Base-by-base conservation (phyloP, 2,797 vertebrate species). In the Cephalopachus bancanus region DNA sequence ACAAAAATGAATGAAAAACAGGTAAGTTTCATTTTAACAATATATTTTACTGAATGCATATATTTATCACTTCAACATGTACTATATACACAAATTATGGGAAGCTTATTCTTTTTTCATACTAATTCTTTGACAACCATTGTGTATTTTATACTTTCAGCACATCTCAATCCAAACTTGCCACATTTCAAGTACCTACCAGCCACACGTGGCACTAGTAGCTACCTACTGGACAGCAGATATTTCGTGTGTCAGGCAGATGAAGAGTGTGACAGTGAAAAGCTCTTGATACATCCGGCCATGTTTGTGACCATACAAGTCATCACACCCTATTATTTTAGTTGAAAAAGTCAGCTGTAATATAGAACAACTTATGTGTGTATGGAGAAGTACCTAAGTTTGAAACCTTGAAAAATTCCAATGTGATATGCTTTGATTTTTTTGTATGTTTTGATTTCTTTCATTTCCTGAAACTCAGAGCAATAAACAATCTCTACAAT, bases 391-490 rank as follows among this genome's bases (percentile, higher is more conserved):
- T 44, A 33, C 59, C 89, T 33, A 49, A 57, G 51, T 65, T 84
- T 55, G 65, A 94, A 91, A 90, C 26, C 57, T 88, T 69, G 49
- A 93, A 91, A 97, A 93, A 51, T 67, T 64, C 55, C 37, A 65
- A 75, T 60, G 81, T 55, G 24, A 74, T 74, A 24, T 44, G 6
- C 22, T 86, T 95, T 91, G 15, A 75, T 65, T 93, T 91, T 55
- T n/a, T 83, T 44, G 10, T 26, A 53, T 74, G 51, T 84, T 96
- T 76, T 80, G 33, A 67, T 33, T 67, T 67, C 74, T 49, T 91
- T 44, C 5, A 84, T 78, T 93, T 92, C 53, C 72, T 85, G 26
- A 90, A 86, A 76, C 22, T 74, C 28, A 92, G 78, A 94, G 33
- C 78, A 92, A 94, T 74, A 89, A 88, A 79, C 17, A 93, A 80